phyloP scores from a whole-genome alignment of 2,888 invertebrate genomes.

The Acleris literana region DNA sequence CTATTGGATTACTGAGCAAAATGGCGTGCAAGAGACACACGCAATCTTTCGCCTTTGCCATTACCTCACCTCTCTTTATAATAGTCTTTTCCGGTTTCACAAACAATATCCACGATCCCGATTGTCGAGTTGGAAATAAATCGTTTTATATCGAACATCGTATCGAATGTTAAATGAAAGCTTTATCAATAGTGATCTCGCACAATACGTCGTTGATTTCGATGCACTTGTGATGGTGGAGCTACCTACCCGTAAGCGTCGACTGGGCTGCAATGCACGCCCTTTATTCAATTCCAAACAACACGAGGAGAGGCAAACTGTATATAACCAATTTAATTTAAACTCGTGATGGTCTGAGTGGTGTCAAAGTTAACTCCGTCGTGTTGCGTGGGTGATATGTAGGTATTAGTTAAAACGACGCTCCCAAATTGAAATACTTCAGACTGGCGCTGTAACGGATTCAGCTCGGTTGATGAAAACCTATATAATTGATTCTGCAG shows the following conservation, averaged over 20 bases:
- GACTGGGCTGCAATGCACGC: conserved; percentile 17
- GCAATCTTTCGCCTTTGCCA: conserved; percentile 68
- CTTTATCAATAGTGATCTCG: conserved; percentile 11
- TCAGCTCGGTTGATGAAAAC: conserved; percentile 23
- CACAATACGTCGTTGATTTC: conserved; percentile 24
- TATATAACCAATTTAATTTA: conserved; percentile 59
- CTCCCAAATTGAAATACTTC: conserved; percentile 64
- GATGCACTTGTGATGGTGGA: conserved; percentile 25
- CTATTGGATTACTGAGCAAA: conserved; percentile 80
- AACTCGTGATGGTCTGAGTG: conserved; percentile 52
- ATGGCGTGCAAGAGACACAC: conserved; percentile 78
- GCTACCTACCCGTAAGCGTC: conserved; percentile 16
- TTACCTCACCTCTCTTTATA: conserved; percentile 65
- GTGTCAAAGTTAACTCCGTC: conserved; percentile 54
- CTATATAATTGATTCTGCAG: conserved; percentile 28
- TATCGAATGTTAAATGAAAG: conserved; percentile 10
- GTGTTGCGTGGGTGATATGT: conserved; percentile 31
- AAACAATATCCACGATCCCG: conserved; percentile 19
- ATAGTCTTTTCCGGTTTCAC: conserved; percentile 50
- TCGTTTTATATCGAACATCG: conserved; percentile 14
- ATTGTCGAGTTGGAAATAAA: conserved; percentile 6
- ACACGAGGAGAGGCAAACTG: conserved; percentile 53
- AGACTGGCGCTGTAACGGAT: conserved; percentile 20
- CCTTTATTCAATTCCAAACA: conserved; percentile 57
- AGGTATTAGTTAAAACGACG: conserved; percentile 59